Evolutionary conservation across 2,797 vertebrate species (phyloP).

Genomic region (Sphenopsis melanotis): DNA sequence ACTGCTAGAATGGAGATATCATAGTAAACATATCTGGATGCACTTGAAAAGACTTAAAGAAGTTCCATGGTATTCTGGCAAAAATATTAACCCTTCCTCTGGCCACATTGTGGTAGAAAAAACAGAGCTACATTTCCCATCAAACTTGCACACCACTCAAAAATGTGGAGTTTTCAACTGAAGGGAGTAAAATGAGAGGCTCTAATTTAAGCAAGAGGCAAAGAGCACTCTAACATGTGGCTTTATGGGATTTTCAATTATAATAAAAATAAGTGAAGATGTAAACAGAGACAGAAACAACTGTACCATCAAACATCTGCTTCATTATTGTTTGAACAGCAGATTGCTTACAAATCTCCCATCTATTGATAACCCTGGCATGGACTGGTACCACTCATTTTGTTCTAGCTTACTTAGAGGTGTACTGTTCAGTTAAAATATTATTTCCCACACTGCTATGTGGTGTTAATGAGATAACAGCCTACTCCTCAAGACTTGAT

Average conservation of each 20-base stretch:
- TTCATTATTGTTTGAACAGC: conserved; percentile 74
- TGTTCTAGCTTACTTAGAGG: conserved; percentile 42
- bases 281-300: conserved; percentile 72
- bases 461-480: background rate
- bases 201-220: conserved; percentile 46
- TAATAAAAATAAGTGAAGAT: conserved; percentile 71
- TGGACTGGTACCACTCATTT: conserved; percentile 36
- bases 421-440: background rate
- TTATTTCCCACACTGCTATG: background rate
- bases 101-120: background rate
- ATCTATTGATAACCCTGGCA: conserved; percentile 68
- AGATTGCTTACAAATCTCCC: conserved; percentile 67
- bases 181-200: conserved; percentile 18
- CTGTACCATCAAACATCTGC: conserved; percentile 72
- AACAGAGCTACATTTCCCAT: background rate
- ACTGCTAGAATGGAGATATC: background rate
- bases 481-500: background rate
- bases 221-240: conserved; percentile 11
- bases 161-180: conserved; percentile 28
- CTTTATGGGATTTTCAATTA: conserved; percentile 70
- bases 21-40: background rate
- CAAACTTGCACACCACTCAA: conserved; percentile 15
- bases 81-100: background rate
- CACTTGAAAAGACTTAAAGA: background rate
- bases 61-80: background rate